Evolutionary conservation across 2,888 invertebrate genomes (phyloP), one percentile per base, ranked within the genome.

Genomic region (Sinelater perroti): DNA sequence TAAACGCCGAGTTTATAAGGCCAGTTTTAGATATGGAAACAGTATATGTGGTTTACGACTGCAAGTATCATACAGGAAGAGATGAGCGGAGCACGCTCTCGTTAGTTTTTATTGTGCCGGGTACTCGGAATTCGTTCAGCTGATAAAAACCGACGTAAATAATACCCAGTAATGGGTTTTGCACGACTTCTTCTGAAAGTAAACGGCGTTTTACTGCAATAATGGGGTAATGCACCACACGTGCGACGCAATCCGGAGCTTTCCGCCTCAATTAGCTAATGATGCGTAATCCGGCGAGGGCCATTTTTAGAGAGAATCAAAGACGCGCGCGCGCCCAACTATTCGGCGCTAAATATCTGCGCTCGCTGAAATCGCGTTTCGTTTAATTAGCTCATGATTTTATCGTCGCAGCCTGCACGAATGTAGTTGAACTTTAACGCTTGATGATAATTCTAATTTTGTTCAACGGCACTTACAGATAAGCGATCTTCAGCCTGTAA

Each of bases 71-170:
- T 59, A 54, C 63, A 63, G 61, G 63, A 63, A 63, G 63, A 61
- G 63, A 63, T 59, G 61, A 56, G 50, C 55, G 45, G 56, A 60
- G 60, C 63, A 63, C 73, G 75, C 71, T 75, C 76, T 76, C 75
- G 74, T 76, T 76, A 75, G 71, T 74, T 75, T 75, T 76, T 76
- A 75, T 76, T 72, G 72, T 75, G 75, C 74, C 70, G 64, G 68
- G 74, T 75, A 76, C 73, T 74, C 38, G 60, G 60, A 60, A 54
- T 60, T 56, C 56, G 56, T 49, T 40, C 42, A 44, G 14, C 44
- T 47, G 33, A 57, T 53, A 55, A 55, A 60, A 58, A 44, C 42
- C 20, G 18, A 49, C 42, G 40, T 54, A 49, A 58, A 54, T 54
- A 54, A 49, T 54, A 53, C 47, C 36, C 42, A 35, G 42, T 36